Evolutionary conservation across 2,888 invertebrate species (phyloP), one percentile per base, ranked within the genome.

Genomic region (Acrobasis consociella): DNA sequence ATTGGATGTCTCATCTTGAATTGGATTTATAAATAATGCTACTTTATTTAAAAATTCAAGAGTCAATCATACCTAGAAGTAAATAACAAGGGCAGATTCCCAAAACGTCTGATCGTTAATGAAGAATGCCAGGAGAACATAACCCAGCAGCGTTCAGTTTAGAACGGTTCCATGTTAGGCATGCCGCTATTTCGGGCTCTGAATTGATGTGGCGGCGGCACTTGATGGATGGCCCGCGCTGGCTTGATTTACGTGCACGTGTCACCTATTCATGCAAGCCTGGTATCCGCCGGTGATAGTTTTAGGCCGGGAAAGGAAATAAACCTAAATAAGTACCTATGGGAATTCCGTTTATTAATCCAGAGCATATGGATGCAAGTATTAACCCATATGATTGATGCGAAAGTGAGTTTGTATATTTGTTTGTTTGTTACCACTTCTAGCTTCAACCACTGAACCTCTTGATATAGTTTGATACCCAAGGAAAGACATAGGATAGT

Each of bases 161-260:
- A 78, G 80, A 78, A 78, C 74, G 71, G 49, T 77, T 77, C 80
- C 78, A 73, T 77, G 81, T 80, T 75, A 76, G 77, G 75, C 72
- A 65, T 73, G 75, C 77, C 70, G 80, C 89, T 91, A 91, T 91
- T 91, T 87, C 83, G 75, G 89, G 83, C 77, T 63, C 69, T 69
- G 75, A 85, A 91, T 91, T 90, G 90, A 91, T 91, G 89, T 83
- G 76, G 72, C 80, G 78, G 73, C 82, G 78, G 72, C 72, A 72
- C 87, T 80, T 91, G 91, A 91, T 91, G 87, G 89, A 91, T 91
- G 84, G 79, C 69, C 69, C 74, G 77, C 71, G 81, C 82, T 70
- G 73, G 70, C 81, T 79, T 91, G 91, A 91, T 91, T 91, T 91
- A 91, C 88, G 85, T 77, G 70, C 71, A 70, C 69, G 76, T 78